Base-by-base conservation (phyloP, 2,113 vertebrate genomes). In the Leucosticte australis region DNA sequence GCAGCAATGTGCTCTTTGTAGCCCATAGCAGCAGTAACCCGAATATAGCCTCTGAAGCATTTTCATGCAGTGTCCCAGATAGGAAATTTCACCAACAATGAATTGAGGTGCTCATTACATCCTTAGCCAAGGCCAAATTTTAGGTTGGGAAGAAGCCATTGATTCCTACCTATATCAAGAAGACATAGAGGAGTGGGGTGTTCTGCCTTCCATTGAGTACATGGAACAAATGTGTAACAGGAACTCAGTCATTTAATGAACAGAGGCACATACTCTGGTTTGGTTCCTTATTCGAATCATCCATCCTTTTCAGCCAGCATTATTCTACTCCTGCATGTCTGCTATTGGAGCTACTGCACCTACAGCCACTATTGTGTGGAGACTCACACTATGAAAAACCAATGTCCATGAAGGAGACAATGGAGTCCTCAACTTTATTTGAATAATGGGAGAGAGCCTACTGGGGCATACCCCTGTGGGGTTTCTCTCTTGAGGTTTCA, bases 381-480 rank as follows among this genome's bases (percentile, higher is more conserved):
- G 16, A 42, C 12, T 35, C 44, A 26, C 35, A 13, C 7, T 8
- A 1, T 31, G 46, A 35, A 60, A 68, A 52, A 14, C 33, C 63
- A 37, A 14, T 5, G 7, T 59, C 26, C 31, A 18, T 18, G 39
- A 67, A 18, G 44, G 37, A 42, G 44, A 41, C 11, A 76, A 26
- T 52, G 37, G 62, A 50, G 37, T 22, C 9, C 27, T 19, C 27
- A 77, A 10, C 6, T 33, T 44, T 15, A 44, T 27, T 60, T 11
- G 2, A 52, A 33, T 44, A 37, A 37, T 23, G 18, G 14, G 17
- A 67, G 46, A 60, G 21, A 52, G 53, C 44, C 14, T 30, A 15
- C 18, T 33, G 27, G 27, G 17, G 9, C 46, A 33, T 27, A 15
- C 2, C 5, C 21, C 14, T 0, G 0, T 68, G 46, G 6, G 3